Base-by-base conservation (phyloP, 2,888 invertebrate species). In the Drepana falcataria region DNA sequence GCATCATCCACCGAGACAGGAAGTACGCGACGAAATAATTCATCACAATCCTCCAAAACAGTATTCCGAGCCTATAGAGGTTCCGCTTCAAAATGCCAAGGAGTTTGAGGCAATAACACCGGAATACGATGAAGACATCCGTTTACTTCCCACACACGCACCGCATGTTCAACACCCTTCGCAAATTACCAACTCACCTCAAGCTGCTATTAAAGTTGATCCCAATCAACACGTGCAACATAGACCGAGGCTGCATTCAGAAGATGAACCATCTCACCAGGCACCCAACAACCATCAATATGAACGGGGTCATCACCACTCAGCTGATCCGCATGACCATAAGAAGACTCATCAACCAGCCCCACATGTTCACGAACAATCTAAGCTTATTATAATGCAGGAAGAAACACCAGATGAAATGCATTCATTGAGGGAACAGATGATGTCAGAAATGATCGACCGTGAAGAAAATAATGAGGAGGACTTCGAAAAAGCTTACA, bases 401-500 rank as follows among this genome's bases (percentile, higher is more conserved):
- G 83, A 81, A 48, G 85, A 87, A 68, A 68, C 79, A 5, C 82
- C 85, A 0, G 81, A 85, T 44, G 82, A 81, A 59, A 75, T 73
- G 55, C 79, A 82, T 37, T 73, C 75, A 52, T 71, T 79, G 33
- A 71, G 73, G 53, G 85, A 85, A 63, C 77, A 86, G 60, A 69
- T 81, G 55, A 73, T 74, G 52, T 79, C 77, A 37, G 77, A 83
- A 67, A 77, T 79, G 58, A 67, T 81, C 1, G 76, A 79, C 35
- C 74, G 79, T n/a, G 84, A 87, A 57, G 83, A 84, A 62, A 85
- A 89, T 53, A 85, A 75, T 48, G 91, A 91, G 65, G 82, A 91
- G 66, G 83, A 88, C 59, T 91, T 91, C 62, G 90, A 91, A 61
- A 85, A 84, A 52, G 85, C 83, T 2, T 91, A 91, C 54, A 82